Evolutionary conservation across 2,797 vertebrate species (phyloP).

Genomic region (Tamandua tetradactyla): DNA sequence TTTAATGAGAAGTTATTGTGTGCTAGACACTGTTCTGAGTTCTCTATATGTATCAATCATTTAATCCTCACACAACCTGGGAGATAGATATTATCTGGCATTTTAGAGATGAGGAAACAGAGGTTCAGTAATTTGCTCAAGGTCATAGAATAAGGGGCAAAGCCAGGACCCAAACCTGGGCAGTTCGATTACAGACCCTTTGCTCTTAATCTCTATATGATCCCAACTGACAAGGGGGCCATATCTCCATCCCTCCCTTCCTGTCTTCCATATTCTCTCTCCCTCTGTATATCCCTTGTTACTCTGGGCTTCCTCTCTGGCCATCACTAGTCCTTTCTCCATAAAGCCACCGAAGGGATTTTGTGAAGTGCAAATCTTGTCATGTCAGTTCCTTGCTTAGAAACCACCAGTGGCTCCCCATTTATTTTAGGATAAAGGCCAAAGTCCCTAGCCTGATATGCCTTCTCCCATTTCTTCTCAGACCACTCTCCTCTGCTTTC

Average conservation of each 20-base stretch:
- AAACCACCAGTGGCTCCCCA: background rate
- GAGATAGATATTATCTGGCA: background rate
- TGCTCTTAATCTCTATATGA: background rate
- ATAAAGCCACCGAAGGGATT: background rate
- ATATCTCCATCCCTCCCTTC: background rate
- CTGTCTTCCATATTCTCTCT: background rate
- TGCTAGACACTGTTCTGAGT: background rate
- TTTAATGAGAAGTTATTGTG: conserved; percentile 25
- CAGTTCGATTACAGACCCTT: background rate
- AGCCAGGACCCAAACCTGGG: background rate
- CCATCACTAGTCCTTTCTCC: background rate
- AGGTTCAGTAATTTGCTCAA: background rate
- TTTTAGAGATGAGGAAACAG: background rate
- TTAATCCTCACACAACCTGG: background rate
- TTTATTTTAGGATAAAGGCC: background rate
- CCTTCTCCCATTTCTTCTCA: background rate
- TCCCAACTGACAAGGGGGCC: background rate
- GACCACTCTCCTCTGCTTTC: background rate
- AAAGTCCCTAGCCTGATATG: background rate
- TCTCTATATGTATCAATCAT: background rate
- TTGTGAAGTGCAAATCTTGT: background rate
- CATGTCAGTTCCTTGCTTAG: background rate
- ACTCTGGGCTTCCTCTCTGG: background rate
- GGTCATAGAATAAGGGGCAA: background rate
- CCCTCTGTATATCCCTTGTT: background rate